Evolutionary conservation across 2,797 vertebrate genomes (phyloP).

Genomic region (Argentina silus): DNA sequence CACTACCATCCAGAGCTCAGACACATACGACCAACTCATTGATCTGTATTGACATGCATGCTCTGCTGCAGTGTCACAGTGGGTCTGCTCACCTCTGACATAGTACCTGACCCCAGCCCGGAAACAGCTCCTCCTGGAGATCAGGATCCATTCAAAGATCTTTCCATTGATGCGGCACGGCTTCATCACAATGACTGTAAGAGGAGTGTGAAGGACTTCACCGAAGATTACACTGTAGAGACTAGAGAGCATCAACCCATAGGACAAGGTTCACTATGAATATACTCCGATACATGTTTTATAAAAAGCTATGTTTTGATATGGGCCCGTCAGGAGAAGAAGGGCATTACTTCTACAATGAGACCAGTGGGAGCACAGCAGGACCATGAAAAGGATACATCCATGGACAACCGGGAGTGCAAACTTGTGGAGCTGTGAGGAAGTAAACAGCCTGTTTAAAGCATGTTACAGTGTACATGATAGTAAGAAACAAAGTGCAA

Average conservation of each 20-base stretch:
- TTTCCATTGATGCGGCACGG: conserved; percentile 95
- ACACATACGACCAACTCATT: no score
- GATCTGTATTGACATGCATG: background rate
- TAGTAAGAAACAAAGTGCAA: background rate
- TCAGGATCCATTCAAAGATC: conserved; percentile 95
- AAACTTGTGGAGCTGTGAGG: conserved; percentile 77
- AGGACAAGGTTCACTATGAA: background rate
- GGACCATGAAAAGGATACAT: conserved; percentile 77
- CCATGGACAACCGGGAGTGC: conserved; percentile 80
- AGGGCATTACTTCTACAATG: background rate
- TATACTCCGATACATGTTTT: background rate
- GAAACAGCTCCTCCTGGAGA: conserved; percentile 98
- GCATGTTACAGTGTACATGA: background rate
- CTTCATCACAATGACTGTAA: conserved; percentile 90
- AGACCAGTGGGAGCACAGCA: background rate
- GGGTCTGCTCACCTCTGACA: conserved; percentile 85
- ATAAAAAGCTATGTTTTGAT: background rate
- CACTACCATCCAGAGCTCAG: background rate
- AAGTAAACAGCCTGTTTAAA: background rate
- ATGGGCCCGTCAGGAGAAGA: background rate
- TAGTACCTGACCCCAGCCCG: conserved; percentile 96
- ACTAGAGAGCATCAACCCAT: background rate
- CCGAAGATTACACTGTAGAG: background rate
- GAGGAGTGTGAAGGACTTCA: conserved; percentile 56
- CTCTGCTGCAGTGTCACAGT: background rate